These are phyloP conservation scores for Mionectes olivaceus DNA, from an alignment of 2,797 vertebrate species.

Conservation along the genomic window DNA sequence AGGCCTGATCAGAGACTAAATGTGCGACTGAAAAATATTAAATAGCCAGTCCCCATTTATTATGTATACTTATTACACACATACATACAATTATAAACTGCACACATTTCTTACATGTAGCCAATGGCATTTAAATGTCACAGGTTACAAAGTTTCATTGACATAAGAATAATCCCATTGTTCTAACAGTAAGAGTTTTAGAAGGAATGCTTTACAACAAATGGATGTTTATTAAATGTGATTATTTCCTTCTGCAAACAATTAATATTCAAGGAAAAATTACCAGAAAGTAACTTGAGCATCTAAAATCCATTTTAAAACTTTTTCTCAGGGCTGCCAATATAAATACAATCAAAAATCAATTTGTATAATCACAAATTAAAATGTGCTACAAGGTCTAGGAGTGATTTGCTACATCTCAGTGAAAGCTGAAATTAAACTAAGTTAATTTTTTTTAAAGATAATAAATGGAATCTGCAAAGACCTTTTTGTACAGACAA, in stretches of 20 bases:
- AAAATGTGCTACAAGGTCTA: neutral
- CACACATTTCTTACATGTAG: neutral
- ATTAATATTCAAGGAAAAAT: neutral
- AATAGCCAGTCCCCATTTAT: neutral
- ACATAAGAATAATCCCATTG: neutral
- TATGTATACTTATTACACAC: neutral
- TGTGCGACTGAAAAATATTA: neutral
- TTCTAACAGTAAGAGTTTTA: neutral
- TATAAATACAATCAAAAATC: neutral
- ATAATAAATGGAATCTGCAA: neutral
- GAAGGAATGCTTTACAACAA: neutral
- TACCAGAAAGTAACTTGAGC: neutral
- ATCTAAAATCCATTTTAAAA: neutral
- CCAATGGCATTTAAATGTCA: neutral
- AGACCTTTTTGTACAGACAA: neutral
- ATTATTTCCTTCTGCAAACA: neutral
- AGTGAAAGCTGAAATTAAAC: slow-evolving; percentile 14
- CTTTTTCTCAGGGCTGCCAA: neutral
- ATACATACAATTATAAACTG: neutral
- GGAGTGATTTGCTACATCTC: neutral
- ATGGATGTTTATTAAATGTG: neutral
- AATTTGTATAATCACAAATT: slow-evolving; percentile 1
- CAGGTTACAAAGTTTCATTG: neutral
- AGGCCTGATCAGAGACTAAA: neutral
- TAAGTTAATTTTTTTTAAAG: neutral